Base-by-base conservation (phyloP, 2,113 vertebrate species). In the Hyla sarda region DNA sequence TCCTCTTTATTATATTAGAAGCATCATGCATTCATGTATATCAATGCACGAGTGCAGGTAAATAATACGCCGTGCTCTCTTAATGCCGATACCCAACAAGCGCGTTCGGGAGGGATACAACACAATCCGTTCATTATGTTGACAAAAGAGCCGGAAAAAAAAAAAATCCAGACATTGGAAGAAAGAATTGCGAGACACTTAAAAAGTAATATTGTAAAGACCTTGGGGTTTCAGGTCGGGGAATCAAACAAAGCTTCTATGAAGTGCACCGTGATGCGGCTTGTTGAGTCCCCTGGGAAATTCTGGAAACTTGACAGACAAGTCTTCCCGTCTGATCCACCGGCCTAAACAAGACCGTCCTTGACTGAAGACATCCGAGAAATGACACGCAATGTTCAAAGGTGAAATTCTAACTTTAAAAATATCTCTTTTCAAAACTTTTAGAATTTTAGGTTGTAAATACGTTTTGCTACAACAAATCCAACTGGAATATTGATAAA, bases 131-230 rank as follows among this genome's bases (percentile, higher is more conserved):
- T 50, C 47, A 82, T 82, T 82, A 82, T 83, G 9, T 56, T 56
- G 48, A 73, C 13, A 47, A 84, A 60, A 76, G 19, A n/a, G n/a
- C n/a, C n/a, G n/a, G 54, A 9, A 3, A 5, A 58, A 60, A 58
- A 74, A 21, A 14, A 56, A 47, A 23, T 56, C 5, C 19, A 28
- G 54, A 60, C 56, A 62, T n/a, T 25, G 19, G 48, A 19, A 3
- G n/a, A 50, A n/a, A 52, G 30, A 71, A 65, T 21, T 73, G 41
- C 16, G 50, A 75, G 73, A 62, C 21, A 25, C 41, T 19, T 48
- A 75, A 11, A 32, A 84, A 52, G 47, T 56, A 82, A 73, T 83
- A 30, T 75, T 47, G 19, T 84, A 62, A 74, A 58, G 71, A 75
- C 54, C 71, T 47, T 12, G 73, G 67, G 65, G 28, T 12, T 45